A percentile compares a stretch with the other conserved stretches of the same genome.
Evolutionary conservation across 2,797 vertebrate species (phyloP).

Genomic region (Acanthis flammea): DNA sequence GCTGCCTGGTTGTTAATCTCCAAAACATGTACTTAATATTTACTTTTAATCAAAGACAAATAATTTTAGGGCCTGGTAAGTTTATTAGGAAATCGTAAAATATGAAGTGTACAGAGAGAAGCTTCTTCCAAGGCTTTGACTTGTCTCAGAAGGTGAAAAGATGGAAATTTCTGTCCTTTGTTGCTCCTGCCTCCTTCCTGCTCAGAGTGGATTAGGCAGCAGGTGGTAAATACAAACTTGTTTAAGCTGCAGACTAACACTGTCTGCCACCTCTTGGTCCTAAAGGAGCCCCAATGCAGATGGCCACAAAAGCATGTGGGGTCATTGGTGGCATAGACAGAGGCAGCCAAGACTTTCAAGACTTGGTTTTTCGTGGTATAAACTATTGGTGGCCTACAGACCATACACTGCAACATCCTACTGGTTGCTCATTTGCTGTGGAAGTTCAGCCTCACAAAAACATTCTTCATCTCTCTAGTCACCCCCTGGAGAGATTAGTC

Average conservation of each 20-base stretch:
- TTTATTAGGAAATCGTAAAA: neutral
- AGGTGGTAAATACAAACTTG: neutral
- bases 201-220: neutral
- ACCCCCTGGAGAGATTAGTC: neutral
- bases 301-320: neutral
- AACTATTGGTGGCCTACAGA: neutral
- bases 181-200: neutral
- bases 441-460: neutral
- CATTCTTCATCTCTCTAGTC: neutral
- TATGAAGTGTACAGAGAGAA: neutral
- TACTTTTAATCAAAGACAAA: neutral
- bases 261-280: neutral
- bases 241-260: neutral
- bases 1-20: neutral
- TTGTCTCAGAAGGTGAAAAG: neutral
- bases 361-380: neutral
- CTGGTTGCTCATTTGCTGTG: neutral
- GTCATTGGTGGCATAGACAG: too few relatives aligned
- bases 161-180: neutral
- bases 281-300: accelerated
- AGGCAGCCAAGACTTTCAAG: neutral
- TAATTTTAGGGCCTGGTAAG: neutral
- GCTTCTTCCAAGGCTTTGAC: neutral
- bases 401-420: neutral
- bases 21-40: neutral